A percentile compares a stretch with the other conserved stretches of the same genome.
phyloP scores from a whole-genome alignment of 2,113 vertebrate genomes.

The Aramus guarauna region DNA sequence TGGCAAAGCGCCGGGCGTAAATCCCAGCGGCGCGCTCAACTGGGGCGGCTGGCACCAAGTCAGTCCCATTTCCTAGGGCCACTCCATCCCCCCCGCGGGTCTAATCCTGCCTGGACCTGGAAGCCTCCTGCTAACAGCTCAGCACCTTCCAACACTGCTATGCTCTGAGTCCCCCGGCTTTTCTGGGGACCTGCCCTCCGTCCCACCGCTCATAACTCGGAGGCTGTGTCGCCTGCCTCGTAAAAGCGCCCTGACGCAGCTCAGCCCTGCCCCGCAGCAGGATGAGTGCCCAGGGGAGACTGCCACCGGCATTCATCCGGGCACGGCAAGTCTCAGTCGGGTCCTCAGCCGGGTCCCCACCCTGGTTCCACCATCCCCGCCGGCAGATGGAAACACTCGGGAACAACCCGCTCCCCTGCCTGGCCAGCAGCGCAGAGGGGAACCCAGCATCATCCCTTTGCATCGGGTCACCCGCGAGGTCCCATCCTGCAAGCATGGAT shows the following conservation, averaged over 20 bases:
- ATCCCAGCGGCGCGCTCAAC: rapidly evolving
- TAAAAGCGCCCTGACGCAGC: neutral
- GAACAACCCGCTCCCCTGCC: neutral
- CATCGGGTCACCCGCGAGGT: rapidly evolving
- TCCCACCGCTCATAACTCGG: rapidly evolving
- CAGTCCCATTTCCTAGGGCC: neutral
- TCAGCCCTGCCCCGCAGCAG: neutral
- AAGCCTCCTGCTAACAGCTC: neutral
- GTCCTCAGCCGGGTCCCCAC: neutral
- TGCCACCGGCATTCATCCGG: rapidly evolving
- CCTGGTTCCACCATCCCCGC: neutral
- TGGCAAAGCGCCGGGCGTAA: rapidly evolving
- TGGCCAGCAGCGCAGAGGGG: too few species aligned
- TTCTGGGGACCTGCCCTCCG: neutral
- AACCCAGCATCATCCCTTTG: rapidly evolving
- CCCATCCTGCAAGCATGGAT: neutral
- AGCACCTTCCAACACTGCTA: neutral
- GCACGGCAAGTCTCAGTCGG: neutral
- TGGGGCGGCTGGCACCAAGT: rapidly evolving
- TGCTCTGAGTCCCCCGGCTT: rapidly evolving
- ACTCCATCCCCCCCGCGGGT: rapidly evolving
- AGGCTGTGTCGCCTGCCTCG: neutral
- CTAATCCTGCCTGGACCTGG: neutral
- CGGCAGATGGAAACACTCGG: neutral
- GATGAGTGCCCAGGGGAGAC: neutral